These are phyloP conservation scores for Onychomys leucogaster DNA, from an alignment of 2,797 vertebrate genomes.

Conservation along the genomic window DNA sequence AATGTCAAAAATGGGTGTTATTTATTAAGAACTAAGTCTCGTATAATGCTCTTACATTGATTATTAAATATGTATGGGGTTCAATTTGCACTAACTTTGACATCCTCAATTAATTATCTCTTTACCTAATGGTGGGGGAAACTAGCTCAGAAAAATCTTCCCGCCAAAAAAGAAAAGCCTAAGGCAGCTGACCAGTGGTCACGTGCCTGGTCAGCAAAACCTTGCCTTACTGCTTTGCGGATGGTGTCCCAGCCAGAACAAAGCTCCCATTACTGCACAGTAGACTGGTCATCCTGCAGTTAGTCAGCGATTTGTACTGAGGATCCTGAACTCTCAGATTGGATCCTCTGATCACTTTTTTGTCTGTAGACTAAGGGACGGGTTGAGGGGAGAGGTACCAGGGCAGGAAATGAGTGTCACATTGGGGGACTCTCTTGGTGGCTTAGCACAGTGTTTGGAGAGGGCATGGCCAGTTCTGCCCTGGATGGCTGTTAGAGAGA, in stretches of 20 bases:
- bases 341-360: neutral
- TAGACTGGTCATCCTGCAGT: neutral
- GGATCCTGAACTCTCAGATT: neutral
- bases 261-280: neutral
- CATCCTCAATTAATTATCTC: neutral
- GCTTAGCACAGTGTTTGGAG: neutral
- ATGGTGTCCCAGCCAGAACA: neutral
- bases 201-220: neutral
- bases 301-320: too few relatives aligned
- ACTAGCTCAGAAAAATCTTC: neutral
- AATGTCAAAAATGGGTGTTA: neutral
- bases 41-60: neutral
- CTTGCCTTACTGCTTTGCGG: neutral
- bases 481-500: neutral
- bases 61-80: conserved; percentile 5
- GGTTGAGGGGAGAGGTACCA: neutral
- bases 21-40: neutral
- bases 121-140: neutral
- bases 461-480: neutral
- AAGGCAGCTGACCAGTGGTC: neutral
- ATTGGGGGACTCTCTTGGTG: neutral
- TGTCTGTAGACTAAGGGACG: neutral
- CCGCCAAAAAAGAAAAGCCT: neutral
- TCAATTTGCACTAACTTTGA: neutral
- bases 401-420: fast-evolving